Percentiles rank a stretch among this genome's conserved stretches.
These are phyloP conservation scores for Neostethus bicornis DNA, from an alignment of 2,797 vertebrate genomes.

Conservation along the genomic window DNA sequence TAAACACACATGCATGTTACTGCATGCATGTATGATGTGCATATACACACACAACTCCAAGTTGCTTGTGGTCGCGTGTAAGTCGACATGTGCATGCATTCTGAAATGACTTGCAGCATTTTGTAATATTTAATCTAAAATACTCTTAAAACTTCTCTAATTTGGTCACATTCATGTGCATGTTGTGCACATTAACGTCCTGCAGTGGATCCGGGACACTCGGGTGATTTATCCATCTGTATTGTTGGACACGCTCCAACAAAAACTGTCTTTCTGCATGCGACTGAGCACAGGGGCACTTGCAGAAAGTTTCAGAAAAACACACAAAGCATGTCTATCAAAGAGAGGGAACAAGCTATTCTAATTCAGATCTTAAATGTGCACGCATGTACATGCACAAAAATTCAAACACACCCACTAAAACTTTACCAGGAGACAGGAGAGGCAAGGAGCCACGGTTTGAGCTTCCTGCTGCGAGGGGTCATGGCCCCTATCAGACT, in stretches of 20 bases:
- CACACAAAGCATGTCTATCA: slow-evolving; percentile 13
- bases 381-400: neutral
- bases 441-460: slow-evolving; percentile 81
- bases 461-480: slow-evolving; percentile 81
- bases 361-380: slow-evolving; percentile 30
- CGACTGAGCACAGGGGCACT: slow-evolving; percentile 7
- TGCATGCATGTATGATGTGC: too few species aligned
- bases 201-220: slow-evolving; percentile 2
- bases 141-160: slow-evolving; percentile 1
- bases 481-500: slow-evolving; percentile 98
- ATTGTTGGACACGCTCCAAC: slow-evolving; percentile 13
- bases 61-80: too few species aligned
- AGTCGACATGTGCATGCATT: neutral
- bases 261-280: slow-evolving; percentile 19
- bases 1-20: neutral
- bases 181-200: slow-evolving; percentile 25
- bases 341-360: slow-evolving; percentile 11
- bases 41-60: neutral
- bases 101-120: neutral
- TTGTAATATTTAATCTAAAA: too few species aligned
- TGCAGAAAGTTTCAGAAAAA: slow-evolving; percentile 13
- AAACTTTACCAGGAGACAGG: slow-evolving; percentile 84
- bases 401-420: slow-evolving; percentile 10
- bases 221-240: slow-evolving; percentile 46
- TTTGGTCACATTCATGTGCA: neutral